Evolutionary conservation across 2,113 vertebrate genomes (phyloP), one percentile per base, ranked within the genome.

Genomic region (Ailuropoda melanoleuca): DNA sequence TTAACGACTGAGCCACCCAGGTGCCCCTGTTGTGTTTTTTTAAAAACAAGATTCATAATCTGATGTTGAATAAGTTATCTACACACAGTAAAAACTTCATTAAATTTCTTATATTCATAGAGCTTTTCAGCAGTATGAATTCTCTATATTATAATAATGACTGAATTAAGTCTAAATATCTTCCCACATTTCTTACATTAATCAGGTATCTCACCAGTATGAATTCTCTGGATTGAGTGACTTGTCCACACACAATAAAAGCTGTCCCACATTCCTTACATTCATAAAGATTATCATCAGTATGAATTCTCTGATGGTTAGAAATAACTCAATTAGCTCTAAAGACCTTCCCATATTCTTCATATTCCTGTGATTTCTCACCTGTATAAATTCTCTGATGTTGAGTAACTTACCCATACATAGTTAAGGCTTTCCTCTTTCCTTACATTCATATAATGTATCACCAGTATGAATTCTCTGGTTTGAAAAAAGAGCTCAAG

Each of bases 401-500:
- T 17, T 68, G 31, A 84, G 5, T 48, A 91, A 70, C 5, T 77
- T 90, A 8, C 31, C 7, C 17, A 83, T 15, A 88, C 8, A 82
- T 19, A 46, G 31, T 64, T 18, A 78, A 94, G 10, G 8, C 12
- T 84, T 90, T 92, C 4, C 18, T 29, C n/a, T 85, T 62, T 92
- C 19, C 10, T 87, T 83, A 84, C 4, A 75, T 53, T 62, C 14
- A 70, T 48, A 93, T 64, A 74, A 29, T 17, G 26, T 96, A 48
- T 89, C 34, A 53, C 46, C 72, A 97, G 93, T 97, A 96, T 93
- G 95, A 96, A 84, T 97, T 91, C 92, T 96, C 90, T 78, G 48
- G 39, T 56, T 60, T 66, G 60, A 58, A 60, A 2, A 56, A 93
- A 83, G 8, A n/a, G 75, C 37, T 55, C 21, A 96, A 31, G 85